Evolutionary conservation across 2,888 invertebrate genomes (phyloP), one percentile per base, ranked within the genome.

Genomic region (Acrobasis consociella): DNA sequence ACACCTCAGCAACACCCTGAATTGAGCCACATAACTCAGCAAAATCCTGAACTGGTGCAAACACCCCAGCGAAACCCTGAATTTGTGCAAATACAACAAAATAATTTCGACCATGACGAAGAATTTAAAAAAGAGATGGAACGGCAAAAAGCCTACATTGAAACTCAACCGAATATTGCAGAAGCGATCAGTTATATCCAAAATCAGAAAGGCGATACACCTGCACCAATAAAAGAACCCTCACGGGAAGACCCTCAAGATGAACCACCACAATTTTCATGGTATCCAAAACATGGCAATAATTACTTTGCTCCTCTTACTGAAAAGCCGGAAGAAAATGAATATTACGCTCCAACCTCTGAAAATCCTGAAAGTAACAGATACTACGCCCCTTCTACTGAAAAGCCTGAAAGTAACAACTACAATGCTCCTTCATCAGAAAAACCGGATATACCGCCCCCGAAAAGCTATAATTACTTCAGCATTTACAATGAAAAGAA

Each of bases 391-490:
- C 61, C 62, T 2, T 16, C 22, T 15, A 51, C 37, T 15, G 39
- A 49, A 53, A 50, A 50, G 56, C 37, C 53, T 5, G 58, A 55
- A 17, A 15, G 15, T 53, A 59, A 58, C 50, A 58, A 58, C 37
- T 31, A 49, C 1, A 49, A 60, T 9, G 3, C 50, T 8, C 60
- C 60, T 7, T 2, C 46, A 42, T 49, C 51, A 46, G 39, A 55
- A 46, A 15, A 50, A 11, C 51, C 9, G 0, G 39, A 51, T 15
- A 42, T 17, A 17, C 9, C 17, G n/a, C 56, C 13, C 10, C 64
- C 69, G 2, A 62, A 66, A 39, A 67, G 69, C 42, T 65, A 69
- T 15, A 63, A 66, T 10, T 67, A 64, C n/a, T 62, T 67, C 9
- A 66, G 64, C 16, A 37, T 65, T 15, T 67, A 39, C 22, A 67